Base-by-base conservation (phyloP, 2,888 invertebrate species). In the Stramonita haemastoma region DNA sequence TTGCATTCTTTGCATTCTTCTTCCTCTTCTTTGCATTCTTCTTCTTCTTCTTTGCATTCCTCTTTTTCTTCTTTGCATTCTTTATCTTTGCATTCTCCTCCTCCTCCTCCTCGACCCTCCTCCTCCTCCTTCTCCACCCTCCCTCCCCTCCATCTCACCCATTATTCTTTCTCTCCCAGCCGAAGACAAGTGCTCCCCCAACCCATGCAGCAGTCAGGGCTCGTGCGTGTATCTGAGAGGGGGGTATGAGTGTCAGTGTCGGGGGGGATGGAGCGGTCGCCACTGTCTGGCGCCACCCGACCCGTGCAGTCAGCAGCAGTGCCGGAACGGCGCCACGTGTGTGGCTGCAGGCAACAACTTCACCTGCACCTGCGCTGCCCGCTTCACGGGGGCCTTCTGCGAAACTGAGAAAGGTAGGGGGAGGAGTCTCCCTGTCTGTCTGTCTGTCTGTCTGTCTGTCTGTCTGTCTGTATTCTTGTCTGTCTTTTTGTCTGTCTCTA, bases 201-300 rank as follows among this genome's bases (percentile, higher is more conserved):
- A 98, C 95, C 97, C 97, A 92, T 99, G 99, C 95, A 15, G 32
- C 15, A 96, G 96, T 26, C 97, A 98, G 93, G 98, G 99, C 0
- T 96, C 97, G 87, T 99, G 99, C 95, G 96, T 97, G 90, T 99
- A 99, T 95, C 97, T 97, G 89, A 97, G 97, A 8, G 99, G 99
- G 15, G 97, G 97, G 26, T 99, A 98, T 95, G 96, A 97, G 73
- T 99, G 99, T 94, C 97, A 97, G 89, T 99, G 99, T 95, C 97
- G 97, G 90, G 96, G 97, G 26, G 98, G 98, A 17, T 98, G 97
- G 95, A 96, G 97, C 92, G 98, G 98, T 8, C 97, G 98, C 94
- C 98, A 98, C 8, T 96, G 97, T 46, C 96, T 95, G 84, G 32
- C 57, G 56, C 85, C 85, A 85, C 85, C 85, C 29, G 57, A 15